Conservation (phyloP, 2,113 vertebrate genomes). For the Perognathus longimembris region DNA sequence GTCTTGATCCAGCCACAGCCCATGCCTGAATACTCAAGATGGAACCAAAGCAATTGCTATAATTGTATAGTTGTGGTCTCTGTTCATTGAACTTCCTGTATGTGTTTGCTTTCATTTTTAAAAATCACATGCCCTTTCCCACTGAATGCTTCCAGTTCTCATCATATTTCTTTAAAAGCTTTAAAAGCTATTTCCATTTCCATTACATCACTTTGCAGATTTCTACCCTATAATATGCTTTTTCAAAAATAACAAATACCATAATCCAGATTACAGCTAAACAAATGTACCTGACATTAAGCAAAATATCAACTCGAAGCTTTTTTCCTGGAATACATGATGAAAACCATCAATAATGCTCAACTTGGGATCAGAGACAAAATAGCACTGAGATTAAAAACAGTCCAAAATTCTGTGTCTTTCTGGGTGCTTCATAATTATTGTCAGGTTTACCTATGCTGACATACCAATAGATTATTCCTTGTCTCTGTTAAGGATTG, state of each 20-base stretch:
- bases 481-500: neutral
- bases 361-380: neutral
- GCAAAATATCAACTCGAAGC: neutral
- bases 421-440: neutral
- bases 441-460: neutral
- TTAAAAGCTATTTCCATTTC: neutral
- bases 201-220: neutral
- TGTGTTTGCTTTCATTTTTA: too few relatives aligned
- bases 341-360: neutral
- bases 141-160: neutral
- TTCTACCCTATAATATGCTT: neutral
- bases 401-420: neutral
- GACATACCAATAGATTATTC: neutral
- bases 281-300: conserved; percentile 30
- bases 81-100: too few relatives aligned
- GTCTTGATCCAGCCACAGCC: neutral
- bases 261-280: conserved; percentile 55
- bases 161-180: conserved; percentile 20
- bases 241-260: conserved; percentile 2
- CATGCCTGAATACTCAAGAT: neutral
- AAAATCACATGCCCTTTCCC: neutral
- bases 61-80: neutral
- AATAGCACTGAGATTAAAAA: neutral
- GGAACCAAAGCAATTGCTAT: neutral
- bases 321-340: neutral